Conservation (phyloP, 2,113 vertebrate genomes). For the Larimichthys polyactis region DNA sequence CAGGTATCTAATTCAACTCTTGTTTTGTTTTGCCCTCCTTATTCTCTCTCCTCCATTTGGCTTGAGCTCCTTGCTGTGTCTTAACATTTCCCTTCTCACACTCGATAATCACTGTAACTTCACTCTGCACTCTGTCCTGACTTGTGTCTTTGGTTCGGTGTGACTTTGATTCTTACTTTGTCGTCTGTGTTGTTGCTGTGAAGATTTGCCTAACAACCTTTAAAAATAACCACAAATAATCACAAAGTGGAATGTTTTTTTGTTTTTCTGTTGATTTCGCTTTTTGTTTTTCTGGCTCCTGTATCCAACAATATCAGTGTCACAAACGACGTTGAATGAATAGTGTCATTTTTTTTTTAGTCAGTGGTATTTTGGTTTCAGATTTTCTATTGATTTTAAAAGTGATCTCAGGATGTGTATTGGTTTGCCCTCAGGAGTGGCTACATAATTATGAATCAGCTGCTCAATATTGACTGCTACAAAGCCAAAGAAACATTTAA, state of each 20-base stretch:
- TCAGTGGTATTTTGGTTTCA: not conserved
- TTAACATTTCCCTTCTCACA: conserved; percentile 70
- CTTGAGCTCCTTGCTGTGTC: conserved; percentile 72
- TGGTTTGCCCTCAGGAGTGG: not conserved
- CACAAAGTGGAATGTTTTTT: not conserved
- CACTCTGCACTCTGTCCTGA: conserved; percentile 69
- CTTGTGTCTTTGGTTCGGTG: conserved; percentile 68
- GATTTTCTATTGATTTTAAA: not conserved
- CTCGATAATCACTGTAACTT: conserved; percentile 60
- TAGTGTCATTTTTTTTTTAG: not conserved
- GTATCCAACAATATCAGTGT: not conserved
- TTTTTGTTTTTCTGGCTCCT: not conserved
- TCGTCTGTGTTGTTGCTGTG: conserved; percentile 75
- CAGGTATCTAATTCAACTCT: conserved; percentile 87
- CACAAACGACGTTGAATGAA: not conserved
- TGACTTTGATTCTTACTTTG: conserved; percentile 57
- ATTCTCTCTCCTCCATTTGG: conserved; percentile 53
- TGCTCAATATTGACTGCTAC: not conserved
- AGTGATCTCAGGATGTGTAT: not conserved
- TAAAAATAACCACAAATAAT: conserved; percentile 36
- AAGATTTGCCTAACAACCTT: conserved; percentile 78
- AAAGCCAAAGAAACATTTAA: not conserved
- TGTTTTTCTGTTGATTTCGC: too few species aligned
- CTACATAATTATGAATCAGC: not conserved
- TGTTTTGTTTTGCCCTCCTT: conserved; percentile 46